Conservation (phyloP, 2,888 invertebrate genomes). For the Acrocyrtus sp. region DNA sequence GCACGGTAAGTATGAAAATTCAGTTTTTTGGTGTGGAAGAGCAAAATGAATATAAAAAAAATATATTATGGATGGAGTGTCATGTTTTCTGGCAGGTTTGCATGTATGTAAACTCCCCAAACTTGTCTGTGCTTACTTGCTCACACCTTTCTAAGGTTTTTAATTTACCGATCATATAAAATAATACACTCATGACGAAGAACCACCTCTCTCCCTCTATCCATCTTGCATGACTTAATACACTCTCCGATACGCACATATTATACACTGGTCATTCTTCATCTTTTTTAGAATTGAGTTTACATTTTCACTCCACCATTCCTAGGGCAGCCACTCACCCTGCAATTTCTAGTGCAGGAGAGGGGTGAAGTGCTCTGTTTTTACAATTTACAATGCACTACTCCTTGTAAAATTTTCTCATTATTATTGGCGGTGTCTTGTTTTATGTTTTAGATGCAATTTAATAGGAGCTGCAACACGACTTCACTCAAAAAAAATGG, state of each 20-base stretch:
- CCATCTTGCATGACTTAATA: slow-evolving; percentile 48
- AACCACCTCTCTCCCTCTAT: slow-evolving; percentile 22
- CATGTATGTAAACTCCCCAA: slow-evolving; percentile 55
- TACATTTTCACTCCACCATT: too few species aligned
- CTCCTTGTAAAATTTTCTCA: slow-evolving; percentile 35
- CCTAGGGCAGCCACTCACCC: too few species aligned
- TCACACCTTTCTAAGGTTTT: slow-evolving; percentile 54
- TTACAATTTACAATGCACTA: slow-evolving; percentile 17
- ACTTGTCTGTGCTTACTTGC: slow-evolving; percentile 55
- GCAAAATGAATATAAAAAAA: too few species aligned
- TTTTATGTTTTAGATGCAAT: slow-evolving; percentile 41
- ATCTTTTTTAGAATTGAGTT: slow-evolving; percentile 1
- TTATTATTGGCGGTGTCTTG: slow-evolving; percentile 49
- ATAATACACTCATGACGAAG: slow-evolving; percentile 50
- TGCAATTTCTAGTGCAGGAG: slow-evolving; percentile 19
- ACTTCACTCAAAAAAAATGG: slow-evolving; percentile 22
- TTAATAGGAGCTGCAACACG: slow-evolving; percentile 26
- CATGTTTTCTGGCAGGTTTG: slow-evolving; percentile 55
- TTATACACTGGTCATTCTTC: slow-evolving; percentile 12
- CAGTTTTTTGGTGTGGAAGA: too few species aligned
- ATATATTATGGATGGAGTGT: slow-evolving; percentile 55
- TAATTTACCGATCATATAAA: slow-evolving; percentile 54
- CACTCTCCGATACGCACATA: slow-evolving; percentile 6
- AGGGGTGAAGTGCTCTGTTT: slow-evolving; percentile 6
- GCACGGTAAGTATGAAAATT: too few species aligned